These are phyloP conservation scores for Agrenia bidenticulata DNA, from an alignment of 2,888 invertebrate species.

Conservation along the genomic window DNA sequence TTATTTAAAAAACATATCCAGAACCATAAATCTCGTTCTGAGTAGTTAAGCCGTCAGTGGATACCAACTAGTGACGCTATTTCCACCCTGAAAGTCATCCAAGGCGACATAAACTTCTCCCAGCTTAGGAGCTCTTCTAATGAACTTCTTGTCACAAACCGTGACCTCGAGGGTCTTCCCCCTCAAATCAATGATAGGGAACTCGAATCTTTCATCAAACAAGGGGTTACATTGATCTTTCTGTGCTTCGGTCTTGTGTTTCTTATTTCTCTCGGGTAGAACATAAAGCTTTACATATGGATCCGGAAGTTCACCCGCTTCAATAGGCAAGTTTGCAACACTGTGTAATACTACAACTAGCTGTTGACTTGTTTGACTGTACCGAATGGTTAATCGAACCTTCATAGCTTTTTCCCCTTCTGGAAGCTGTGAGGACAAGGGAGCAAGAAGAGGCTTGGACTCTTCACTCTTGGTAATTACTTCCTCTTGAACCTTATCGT, in stretches of 20 bases:
- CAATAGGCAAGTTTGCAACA: conserved; percentile 79
- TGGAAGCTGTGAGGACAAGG: not conserved
- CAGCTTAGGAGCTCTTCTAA: conserved; percentile 48
- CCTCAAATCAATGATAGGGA: conserved; percentile 50
- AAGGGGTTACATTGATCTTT: conserved; percentile 52
- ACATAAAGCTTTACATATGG: conserved; percentile 87
- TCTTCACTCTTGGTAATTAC: conserved; percentile 29
- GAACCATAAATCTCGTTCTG: too few species aligned
- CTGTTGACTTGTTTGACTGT: conserved; percentile 65
- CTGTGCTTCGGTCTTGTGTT: conserved; percentile 73
- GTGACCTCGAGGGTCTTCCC: conserved; percentile 51
- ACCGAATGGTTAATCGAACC: conserved; percentile 39
- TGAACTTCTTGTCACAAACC: conserved; percentile 52
- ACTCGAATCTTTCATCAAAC: conserved; percentile 52
- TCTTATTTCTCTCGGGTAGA: conserved; percentile 79
- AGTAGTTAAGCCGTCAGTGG: conserved; percentile 35
- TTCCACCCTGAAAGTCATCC: conserved; percentile 51
- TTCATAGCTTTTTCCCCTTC: conserved; percentile 45
- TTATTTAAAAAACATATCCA: too few species aligned
- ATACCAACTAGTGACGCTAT: conserved; percentile 51
- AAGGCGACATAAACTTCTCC: conserved; percentile 48
- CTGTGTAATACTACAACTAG: conserved; percentile 83
- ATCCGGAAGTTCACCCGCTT: conserved; percentile 80
- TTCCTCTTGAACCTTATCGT: conserved; percentile 20
- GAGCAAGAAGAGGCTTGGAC: conserved; percentile 32